phyloP scores from a whole-genome alignment of 2,113 vertebrate species.

The Condylura cristata region DNA sequence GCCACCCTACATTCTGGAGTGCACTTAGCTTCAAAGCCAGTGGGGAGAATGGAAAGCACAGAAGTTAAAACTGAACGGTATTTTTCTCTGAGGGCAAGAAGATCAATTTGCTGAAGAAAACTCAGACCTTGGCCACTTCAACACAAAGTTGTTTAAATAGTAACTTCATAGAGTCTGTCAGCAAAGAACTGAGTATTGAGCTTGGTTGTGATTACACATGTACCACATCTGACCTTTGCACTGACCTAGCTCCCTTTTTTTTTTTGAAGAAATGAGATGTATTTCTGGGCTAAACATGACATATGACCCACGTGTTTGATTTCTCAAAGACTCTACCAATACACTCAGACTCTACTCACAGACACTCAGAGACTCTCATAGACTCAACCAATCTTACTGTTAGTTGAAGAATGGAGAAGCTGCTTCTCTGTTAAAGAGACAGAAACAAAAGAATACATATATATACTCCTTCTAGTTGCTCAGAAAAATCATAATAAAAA shows the following conservation, averaged over 20 bases:
- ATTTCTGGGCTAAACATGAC: conserved; percentile 53
- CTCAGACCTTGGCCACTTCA: not conserved
- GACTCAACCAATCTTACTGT: not conserved
- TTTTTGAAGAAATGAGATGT: conserved; percentile 4
- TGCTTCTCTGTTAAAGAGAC: not conserved
- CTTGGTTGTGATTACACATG: not conserved
- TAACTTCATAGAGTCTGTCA: not conserved
- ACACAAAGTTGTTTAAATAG: conserved; percentile 48
- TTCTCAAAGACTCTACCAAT: conserved; percentile 5
- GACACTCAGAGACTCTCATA: not conserved
- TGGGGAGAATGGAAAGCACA: not conserved
- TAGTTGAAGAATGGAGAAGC: conserved; percentile 2
- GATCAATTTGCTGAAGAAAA: conserved; percentile 1
- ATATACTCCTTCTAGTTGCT: not conserved
- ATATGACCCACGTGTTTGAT: not conserved
- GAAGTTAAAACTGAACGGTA: not conserved
- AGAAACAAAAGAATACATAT: not conserved
- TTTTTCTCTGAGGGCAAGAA: not conserved
- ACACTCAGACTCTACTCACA: too few species aligned
- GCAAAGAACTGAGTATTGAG: not conserved
- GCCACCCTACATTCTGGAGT: not conserved
- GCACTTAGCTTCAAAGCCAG: not conserved
- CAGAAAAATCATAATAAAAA: not conserved
- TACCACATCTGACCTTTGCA: not conserved
- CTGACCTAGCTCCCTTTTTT: not conserved